A percentile compares a stretch with the other conserved stretches of the same genome.
phyloP scores from a whole-genome alignment of 2,797 vertebrate species.

The Sebastes dallii region DNA sequence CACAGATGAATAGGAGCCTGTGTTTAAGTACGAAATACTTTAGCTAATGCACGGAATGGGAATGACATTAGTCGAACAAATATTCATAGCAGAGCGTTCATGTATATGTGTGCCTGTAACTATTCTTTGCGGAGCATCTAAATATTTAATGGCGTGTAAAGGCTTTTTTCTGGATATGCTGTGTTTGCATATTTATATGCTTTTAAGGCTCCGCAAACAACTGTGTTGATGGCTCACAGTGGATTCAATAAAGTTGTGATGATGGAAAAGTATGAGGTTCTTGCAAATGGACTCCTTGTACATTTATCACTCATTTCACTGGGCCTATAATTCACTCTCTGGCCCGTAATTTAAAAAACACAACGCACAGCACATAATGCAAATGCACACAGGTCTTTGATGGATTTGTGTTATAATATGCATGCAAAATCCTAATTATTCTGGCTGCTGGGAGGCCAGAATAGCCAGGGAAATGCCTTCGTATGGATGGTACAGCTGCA shows the following conservation, averaged over 20 bases:
- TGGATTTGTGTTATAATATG: slow-evolving; percentile 58
- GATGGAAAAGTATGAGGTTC: slow-evolving; percentile 49
- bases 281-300: slow-evolving; percentile 57
- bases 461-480: slow-evolving; percentile 17
- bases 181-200: slow-evolving; percentile 74
- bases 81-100: not conserved
- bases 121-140: slow-evolving; percentile 58
- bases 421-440: slow-evolving; percentile 48
- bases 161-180: slow-evolving; percentile 53
- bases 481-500: slow-evolving; percentile 31
- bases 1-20: slow-evolving; percentile 1
- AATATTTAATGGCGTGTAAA: slow-evolving; percentile 74
- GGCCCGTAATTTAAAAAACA: slow-evolving; percentile 53
- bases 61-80: not conserved
- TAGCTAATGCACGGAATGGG: not conserved
- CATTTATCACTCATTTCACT: slow-evolving; percentile 64
- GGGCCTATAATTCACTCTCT: slow-evolving; percentile 45
- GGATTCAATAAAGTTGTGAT: slow-evolving; percentile 66
- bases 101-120: slow-evolving; percentile 3
- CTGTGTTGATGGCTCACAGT: slow-evolving; percentile 48
- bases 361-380: slow-evolving; percentile 52
- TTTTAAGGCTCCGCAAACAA: slow-evolving; percentile 63
- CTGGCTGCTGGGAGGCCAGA: slow-evolving; percentile 1
- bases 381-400: slow-evolving; percentile 51
- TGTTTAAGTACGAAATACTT: not conserved